Base-by-base conservation (phyloP, 92 coral and sea anemone species). In the Paragorgia papillata region DNA sequence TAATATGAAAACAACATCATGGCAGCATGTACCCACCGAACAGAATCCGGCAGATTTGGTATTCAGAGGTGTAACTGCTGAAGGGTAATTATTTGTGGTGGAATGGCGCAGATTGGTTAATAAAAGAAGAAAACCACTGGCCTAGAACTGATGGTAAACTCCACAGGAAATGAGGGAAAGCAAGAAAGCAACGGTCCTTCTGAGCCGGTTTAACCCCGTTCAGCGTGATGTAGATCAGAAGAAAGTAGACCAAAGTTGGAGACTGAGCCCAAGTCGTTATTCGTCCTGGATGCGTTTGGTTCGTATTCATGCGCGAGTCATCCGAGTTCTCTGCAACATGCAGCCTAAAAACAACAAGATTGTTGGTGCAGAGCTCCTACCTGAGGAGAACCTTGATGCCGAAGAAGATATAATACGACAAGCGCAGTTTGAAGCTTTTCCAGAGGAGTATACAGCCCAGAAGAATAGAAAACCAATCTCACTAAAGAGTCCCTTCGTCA, bases 401-500 rank as follows among this genome's bases (percentile, higher is more conserved):
- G 84, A 86, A 77, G 83, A 44, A 15, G 84, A 79, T 24, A 76
- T 83, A 34, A 62, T 87, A 57, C 58, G 82, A 1, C 55, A 49
- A 29, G 79, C 88, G 21, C 91, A 87, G 82, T 44, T 79, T 15
- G 85, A 84, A 57, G 68, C 91, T 0, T 87, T 87, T 49, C 13
- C 29, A 12, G 39, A 33, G 14, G 86, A 87, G 69, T 79, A 79
- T 53, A 69, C 28, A 50, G 88, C 91, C 1, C 51, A 83, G 27
- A 39, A 14, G 37, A 10, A 66, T 24, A 61, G 74, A 62, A 84
- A 84, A 15, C 70, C 60, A 20, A 33, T 87, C 18, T 69, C 83
- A 9, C 20, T 25, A 9, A 79, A 77, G 60, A 86, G 90, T 39
- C 58, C 40, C 33, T 61, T 68, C 0, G 62, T 73, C 34, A 54